Evolutionary conservation across 2,797 vertebrate genomes (phyloP), one percentile per base, ranked within the genome.

Genomic region (Tarsius wallacei): DNA sequence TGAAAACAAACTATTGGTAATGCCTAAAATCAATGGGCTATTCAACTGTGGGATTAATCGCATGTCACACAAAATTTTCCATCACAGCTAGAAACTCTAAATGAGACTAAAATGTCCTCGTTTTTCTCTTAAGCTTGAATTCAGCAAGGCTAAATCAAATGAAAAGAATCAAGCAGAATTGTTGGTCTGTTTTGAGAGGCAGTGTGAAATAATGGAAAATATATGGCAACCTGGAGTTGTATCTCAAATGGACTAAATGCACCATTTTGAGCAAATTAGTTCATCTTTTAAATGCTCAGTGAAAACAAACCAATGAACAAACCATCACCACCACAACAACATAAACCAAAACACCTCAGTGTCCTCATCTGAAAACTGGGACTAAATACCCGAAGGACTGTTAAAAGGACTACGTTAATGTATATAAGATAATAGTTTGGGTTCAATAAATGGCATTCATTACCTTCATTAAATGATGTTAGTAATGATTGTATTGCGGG

Each of bases 1-100:
- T 80, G 59, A 74, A 84, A 87, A 83, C 26, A 95, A 90, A 63
- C 11, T 10, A n/a, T 15, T 33, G 51, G 66, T 74, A 85, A 78
- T 85, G 91, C 15, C 31, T 82, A 36, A 96, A 88, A 86, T 88
- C 73, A 70, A 51, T 88, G 28, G 4, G 8, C 77, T 57, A 77
- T 42, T 53, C 76, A 90, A 68, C 68, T 87, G 21, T 53, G 16
- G n/a, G 24, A 68, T 87, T 59, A 64, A 87, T 28, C 7, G 84
- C 33, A 74, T 42, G 22, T 76, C 24, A 51, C 24, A 68, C 0
- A 24, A 89, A 96, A 61, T 9, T 84, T 90, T 74, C 31, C n/a
- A 51, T 87, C n/a, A 33, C 9, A 91, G 28, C 14, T 49, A 42
- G 17, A 9, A 81, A 28, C 59, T 94, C 24, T 96, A 51, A 93